Conservation (phyloP, 2,113 vertebrate genomes). For the Triplophysa rosa region DNA sequence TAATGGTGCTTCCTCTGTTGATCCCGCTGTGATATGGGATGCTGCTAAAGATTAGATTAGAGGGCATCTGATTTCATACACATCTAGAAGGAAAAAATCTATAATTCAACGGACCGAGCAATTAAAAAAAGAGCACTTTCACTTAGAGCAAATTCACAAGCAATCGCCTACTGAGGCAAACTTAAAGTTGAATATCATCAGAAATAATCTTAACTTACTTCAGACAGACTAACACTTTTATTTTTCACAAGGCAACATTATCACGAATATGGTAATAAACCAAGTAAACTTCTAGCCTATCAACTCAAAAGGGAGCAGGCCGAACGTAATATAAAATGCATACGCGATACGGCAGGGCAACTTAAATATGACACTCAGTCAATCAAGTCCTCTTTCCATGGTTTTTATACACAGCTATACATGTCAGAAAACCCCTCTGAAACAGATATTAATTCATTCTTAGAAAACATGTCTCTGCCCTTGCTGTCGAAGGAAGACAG, state of each 20-base stretch:
- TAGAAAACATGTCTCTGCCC: slow-evolving; percentile 14
- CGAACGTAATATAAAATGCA: neutral
- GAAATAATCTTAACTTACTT: neutral
- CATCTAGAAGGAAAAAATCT: neutral
- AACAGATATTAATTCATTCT: slow-evolving; percentile 6
- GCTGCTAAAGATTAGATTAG: slow-evolving; percentile 23
- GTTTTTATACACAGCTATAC: neutral
- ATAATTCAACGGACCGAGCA: too few species aligned
- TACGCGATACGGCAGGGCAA: neutral
- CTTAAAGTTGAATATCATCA: neutral
- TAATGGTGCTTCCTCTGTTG: neutral
- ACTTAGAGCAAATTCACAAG: slow-evolving; percentile 25
- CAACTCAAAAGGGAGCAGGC: neutral
- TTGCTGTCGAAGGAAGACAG: slow-evolving; percentile 13
- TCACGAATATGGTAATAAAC: neutral
- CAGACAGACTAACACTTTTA: neutral
- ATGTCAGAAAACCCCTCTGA: neutral
- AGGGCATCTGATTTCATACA: slow-evolving; percentile 28
- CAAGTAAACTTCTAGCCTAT: neutral
- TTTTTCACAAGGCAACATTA: neutral
- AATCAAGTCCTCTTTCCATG: neutral
- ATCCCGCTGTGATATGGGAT: neutral
- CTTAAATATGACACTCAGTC: neutral
- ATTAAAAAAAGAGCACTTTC: too few species aligned
- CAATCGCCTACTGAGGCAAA: slow-evolving; percentile 21